phyloP scores from a whole-genome alignment of 2,113 vertebrate genomes.

The Calyptomena viridis region DNA sequence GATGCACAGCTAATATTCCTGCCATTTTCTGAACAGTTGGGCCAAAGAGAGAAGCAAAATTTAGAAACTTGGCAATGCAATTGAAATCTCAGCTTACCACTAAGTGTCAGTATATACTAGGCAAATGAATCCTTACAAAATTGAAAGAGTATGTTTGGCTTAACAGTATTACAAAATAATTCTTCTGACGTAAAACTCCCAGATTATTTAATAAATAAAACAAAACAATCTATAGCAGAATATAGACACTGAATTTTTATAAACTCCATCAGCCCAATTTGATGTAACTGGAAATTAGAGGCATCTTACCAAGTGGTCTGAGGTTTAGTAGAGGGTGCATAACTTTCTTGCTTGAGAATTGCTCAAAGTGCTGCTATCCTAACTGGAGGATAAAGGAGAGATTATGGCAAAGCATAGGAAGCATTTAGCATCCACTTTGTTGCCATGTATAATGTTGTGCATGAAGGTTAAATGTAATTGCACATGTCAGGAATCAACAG shows the following conservation, averaged over 20 bases:
- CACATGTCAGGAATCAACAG: background rate
- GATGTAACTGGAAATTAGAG: background rate
- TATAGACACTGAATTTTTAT: background rate
- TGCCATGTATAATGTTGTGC: background rate
- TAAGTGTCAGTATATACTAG: conserved; percentile 57
- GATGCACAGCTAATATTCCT: background rate
- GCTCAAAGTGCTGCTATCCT: background rate
- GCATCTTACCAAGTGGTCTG: background rate
- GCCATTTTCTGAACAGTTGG: conserved; percentile 28
- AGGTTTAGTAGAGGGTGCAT: background rate
- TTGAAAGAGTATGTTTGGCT: background rate
- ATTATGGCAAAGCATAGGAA: background rate
- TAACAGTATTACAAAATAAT: background rate
- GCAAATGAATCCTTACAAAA: background rate
- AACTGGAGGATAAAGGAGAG: background rate
- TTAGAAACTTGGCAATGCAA: background rate
- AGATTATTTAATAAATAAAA: background rate
- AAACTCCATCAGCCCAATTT: background rate
- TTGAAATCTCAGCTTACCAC: conserved; percentile 5
- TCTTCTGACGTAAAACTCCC: background rate
- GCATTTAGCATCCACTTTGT: background rate
- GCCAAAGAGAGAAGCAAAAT: background rate
- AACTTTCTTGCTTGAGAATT: background rate
- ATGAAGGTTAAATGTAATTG: conserved; percentile 3
- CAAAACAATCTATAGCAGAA: background rate